A percentile compares a stretch with the other conserved stretches of the same genome.
These are phyloP conservation scores for Alligator sinensis DNA, from an alignment of 2,113 vertebrate species.

Conservation along the genomic window DNA sequence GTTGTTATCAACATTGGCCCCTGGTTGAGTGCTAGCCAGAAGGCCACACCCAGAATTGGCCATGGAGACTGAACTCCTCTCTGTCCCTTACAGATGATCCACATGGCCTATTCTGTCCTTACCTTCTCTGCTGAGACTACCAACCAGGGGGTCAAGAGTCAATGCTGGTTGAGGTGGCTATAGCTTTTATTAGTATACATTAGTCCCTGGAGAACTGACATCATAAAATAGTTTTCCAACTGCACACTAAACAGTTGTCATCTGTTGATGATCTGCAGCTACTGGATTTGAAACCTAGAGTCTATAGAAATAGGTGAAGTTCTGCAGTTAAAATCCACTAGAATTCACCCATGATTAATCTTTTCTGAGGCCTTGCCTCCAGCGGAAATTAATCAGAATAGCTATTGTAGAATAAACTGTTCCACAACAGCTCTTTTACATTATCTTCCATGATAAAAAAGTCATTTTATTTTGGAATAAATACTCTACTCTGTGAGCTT, in stretches of 20 bases:
- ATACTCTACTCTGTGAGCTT: neutral
- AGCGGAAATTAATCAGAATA: neutral
- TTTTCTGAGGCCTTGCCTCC: neutral
- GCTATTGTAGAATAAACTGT: conserved; percentile 21
- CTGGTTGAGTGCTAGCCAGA: rapidly evolving
- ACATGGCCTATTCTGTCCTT: neutral
- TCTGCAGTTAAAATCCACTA: neutral
- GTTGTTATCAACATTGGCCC: neutral
- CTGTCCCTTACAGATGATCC: neutral
- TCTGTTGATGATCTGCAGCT: neutral
- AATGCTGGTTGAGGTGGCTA: neutral
- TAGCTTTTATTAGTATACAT: neutral
- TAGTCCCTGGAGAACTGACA: neutral
- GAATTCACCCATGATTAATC: neutral
- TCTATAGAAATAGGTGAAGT: neutral
- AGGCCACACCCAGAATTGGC: neutral
- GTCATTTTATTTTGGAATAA: conserved; percentile 13
- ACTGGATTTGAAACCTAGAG: neutral
- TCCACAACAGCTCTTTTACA: conserved; percentile 32
- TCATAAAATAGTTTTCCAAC: neutral
- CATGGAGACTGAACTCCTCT: neutral
- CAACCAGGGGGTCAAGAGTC: neutral
- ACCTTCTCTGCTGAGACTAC: rapidly evolving
- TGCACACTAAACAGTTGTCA: neutral
- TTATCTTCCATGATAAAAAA: conserved; percentile 23